Base-by-base conservation (phyloP, 2,888 invertebrate genomes). In the Prostheceraeus crozeri region DNA sequence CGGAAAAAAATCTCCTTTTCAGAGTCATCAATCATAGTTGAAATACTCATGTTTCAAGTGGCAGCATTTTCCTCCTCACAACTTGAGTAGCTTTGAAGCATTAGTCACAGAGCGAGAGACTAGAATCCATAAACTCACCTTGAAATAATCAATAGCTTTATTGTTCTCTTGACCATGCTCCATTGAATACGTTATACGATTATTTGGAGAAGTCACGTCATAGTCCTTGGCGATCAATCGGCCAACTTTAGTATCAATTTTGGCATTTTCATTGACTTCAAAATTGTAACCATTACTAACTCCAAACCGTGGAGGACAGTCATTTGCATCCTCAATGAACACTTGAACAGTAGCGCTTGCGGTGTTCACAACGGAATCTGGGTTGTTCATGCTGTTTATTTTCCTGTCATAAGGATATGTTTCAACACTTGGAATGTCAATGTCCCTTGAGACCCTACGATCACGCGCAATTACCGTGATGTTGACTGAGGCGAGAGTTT, bases 211-310 rank as follows among this genome's bases (percentile, higher is more conserved):
- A 10, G 33, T 36, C 3, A 19, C 52, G 21, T 55, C 55, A 23
- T 46, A 28, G 21, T 55, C 55, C n/a, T 23, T 14, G 4, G 55
- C 55, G 14, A 46, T 33, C 16, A 55, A 16, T 10, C 11, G n/a
- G 33, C 21, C 55, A 6, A 55, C 25, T n/a, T 30, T 25, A 28
- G 23, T 33, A 8, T 6, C 6, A 6, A 55, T 35, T 2, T 14
- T 11, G 6, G 28, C 55, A n/a, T 33, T 33, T 21, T 55, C 55
- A 11, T 55, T 36, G 3, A 55, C 55, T 1, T 16, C 28, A 21
- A 55, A 55, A n/a, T 35, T 36, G 30, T 55, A 55, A n/a, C n/a
- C n/a, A 21, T 28, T 25, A 52, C 55, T 55, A 3, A 23, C n/a
- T n/a, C n/a, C 16, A 23, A 55, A 55, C 11, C 45, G 36, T 21